Conservation (phyloP, 2,888 invertebrate genomes). For the Apocheima hispidaria region DNA sequence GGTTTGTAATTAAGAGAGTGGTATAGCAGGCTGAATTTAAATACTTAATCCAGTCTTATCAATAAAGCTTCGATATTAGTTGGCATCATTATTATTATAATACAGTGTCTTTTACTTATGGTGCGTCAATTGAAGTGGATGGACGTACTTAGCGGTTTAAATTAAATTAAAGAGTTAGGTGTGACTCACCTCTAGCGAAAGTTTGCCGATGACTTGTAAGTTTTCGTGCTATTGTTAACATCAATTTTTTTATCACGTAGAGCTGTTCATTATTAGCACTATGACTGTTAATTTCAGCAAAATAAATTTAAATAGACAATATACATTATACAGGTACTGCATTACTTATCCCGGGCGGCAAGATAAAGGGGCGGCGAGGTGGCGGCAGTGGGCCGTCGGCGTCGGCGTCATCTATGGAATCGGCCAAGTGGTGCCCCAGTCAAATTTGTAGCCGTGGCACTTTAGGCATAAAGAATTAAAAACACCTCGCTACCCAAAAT, state of each 20-base stretch:
- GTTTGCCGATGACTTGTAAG: conserved; percentile 28
- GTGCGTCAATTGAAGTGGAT: conserved; percentile 5
- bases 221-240: conserved; percentile 25
- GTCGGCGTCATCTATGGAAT: no score
- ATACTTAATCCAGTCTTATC: not conserved
- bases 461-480: no score
- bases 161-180: conserved; percentile 20
- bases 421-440: no score
- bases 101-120: conserved; percentile 3
- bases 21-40: not conserved
- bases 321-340: not conserved
- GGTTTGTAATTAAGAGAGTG: not conserved
- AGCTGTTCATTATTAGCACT: conserved; percentile 17
- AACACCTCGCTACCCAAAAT: no score
- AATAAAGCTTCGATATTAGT: not conserved
- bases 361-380: no score
- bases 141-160: conserved; percentile 9
- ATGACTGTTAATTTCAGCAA: conserved; percentile 4
- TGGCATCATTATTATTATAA: not conserved
- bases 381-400: no score
- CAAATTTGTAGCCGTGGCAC: no score
- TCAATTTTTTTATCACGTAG: not conserved
- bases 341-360: no score
- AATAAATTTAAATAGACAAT: not conserved
- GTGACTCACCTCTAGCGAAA: conserved; percentile 31